A percentile compares a stretch with the other conserved stretches of the same genome.
Conservation (phyloP, 2,797 vertebrate genomes). For the Leptodactylus fallax region DNA sequence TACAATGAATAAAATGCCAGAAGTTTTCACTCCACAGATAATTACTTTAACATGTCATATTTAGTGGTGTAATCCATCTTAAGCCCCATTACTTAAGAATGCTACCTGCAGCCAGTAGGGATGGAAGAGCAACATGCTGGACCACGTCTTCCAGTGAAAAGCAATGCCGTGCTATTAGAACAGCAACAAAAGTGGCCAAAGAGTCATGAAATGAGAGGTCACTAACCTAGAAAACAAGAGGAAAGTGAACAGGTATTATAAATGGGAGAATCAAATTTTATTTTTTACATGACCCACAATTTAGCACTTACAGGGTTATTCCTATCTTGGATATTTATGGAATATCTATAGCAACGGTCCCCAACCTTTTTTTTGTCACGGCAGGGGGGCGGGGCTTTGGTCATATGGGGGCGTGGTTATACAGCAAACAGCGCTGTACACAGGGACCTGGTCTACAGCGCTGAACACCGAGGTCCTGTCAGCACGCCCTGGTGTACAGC, state of each 20-base stretch:
- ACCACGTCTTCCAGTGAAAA: conserved; percentile 79
- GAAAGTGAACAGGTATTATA: background rate
- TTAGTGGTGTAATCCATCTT: background rate
- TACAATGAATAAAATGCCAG: too few relatives aligned
- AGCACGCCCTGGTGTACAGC: too few relatives aligned
- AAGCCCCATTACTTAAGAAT: background rate
- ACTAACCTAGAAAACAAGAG: conserved; percentile 73
- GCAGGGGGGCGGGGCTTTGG: too few relatives aligned
- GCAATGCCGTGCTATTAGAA: conserved; percentile 77
- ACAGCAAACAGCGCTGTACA: too few relatives aligned
- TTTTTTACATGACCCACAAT: background rate
- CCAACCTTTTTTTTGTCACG: too few relatives aligned
- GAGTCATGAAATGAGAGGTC: conserved; percentile 80
- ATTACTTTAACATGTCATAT: background rate
- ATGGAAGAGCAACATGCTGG: conserved; percentile 77
- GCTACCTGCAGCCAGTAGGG: conserved; percentile 76
- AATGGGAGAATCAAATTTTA: background rate
- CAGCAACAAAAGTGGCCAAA: conserved; percentile 78
- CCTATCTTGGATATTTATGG: too few relatives aligned
- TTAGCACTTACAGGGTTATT: background rate
- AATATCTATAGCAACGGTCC: too few relatives aligned
- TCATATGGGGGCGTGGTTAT: too few relatives aligned
- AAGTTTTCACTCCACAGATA: background rate
- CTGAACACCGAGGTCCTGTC: too few relatives aligned
- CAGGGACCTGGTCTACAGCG: too few relatives aligned